Evolutionary conservation across 2,113 vertebrate genomes (phyloP).

Genomic region (Tapirus terrestris): DNA sequence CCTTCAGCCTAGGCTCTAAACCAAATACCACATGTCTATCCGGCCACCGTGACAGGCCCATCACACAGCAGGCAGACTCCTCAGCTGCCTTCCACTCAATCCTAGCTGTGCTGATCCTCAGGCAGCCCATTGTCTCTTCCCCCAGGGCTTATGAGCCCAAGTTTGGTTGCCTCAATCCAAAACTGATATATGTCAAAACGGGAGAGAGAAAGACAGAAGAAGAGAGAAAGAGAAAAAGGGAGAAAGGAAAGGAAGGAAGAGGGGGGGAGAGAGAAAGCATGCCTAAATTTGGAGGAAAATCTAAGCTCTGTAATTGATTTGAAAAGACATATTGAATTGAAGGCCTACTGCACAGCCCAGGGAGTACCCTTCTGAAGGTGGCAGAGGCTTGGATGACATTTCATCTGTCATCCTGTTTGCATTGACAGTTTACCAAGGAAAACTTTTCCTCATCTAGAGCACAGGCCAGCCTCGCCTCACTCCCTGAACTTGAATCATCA

Average conservation of each 20-base stretch:
- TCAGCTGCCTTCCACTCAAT: not conserved
- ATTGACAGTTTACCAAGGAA: not conserved
- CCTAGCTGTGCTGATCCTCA: not conserved
- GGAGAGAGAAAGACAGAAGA: not conserved
- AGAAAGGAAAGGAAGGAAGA: not conserved
- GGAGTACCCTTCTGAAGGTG: not conserved
- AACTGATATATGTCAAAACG: not conserved
- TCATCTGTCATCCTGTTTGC: not conserved
- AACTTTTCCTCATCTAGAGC: not conserved
- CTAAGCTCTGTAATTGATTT: not conserved
- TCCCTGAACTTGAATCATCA: not conserved
- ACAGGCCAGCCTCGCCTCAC: not conserved
- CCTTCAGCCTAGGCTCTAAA: slow-evolving; percentile 35
- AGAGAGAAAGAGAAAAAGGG: not conserved
- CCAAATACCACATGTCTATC: slow-evolving; percentile 69
- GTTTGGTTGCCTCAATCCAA: not conserved
- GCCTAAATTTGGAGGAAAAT: not conserved
- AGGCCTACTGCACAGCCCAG: not conserved
- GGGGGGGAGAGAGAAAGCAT: not conserved
- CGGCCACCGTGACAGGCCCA: not conserved
- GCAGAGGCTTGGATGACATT: not conserved
- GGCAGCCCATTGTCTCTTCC: not conserved
- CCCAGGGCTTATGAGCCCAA: not conserved
- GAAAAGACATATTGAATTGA: not conserved
- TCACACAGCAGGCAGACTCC: not conserved